Evolutionary conservation across 2,797 vertebrate genomes (phyloP).

Genomic region (Myotis daubentonii): DNA sequence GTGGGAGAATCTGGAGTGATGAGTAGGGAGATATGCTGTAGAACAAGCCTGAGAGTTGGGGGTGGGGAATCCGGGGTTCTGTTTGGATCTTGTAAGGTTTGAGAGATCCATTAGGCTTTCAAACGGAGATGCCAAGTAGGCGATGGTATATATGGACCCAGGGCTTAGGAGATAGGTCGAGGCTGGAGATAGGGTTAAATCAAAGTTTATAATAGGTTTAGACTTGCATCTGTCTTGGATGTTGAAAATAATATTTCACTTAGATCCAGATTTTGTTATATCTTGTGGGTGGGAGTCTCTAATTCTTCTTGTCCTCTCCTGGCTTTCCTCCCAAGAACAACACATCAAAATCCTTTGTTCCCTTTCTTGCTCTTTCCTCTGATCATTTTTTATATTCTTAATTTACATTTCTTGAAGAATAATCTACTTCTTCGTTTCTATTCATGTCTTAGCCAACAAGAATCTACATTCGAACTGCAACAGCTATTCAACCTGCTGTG

Average conservation of each 20-base stretch:
- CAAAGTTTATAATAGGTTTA: background rate
- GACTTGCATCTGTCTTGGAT: background rate
- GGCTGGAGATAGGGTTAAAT: background rate
- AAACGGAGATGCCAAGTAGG: background rate
- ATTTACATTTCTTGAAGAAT: background rate
- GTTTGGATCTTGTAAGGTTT: background rate
- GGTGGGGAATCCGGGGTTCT: background rate
- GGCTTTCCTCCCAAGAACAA: background rate
- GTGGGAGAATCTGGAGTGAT: background rate
- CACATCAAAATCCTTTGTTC: background rate
- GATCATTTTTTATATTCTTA: background rate
- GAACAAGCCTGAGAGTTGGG: background rate
- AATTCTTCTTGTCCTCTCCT: background rate
- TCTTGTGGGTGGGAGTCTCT: background rate
- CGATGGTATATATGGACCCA: background rate
- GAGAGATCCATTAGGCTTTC: background rate
- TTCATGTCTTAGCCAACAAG: background rate
- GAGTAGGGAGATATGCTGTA: background rate
- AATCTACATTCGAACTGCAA: background rate
- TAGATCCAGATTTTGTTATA: background rate
- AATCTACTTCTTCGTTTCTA: background rate
- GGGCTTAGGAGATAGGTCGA: background rate
- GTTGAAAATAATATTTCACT: conserved; percentile 1
- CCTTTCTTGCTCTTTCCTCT: background rate
- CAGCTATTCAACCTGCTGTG: background rate